phyloP scores from a whole-genome alignment of 1,140 invertebrate species.

The Drosophila repletoides region DNA sequence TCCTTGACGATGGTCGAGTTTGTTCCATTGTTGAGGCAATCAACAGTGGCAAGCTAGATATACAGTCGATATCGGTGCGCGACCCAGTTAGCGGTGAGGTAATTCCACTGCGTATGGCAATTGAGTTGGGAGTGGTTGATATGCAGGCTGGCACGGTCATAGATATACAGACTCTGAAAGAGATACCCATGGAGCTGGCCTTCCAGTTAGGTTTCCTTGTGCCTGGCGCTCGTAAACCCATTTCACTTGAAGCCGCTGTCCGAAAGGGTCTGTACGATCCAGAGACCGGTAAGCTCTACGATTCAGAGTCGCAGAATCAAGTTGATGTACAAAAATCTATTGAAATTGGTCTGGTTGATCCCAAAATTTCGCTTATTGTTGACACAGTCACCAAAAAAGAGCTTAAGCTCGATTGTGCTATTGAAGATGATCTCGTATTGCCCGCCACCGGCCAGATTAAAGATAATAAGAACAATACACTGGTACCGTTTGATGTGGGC shows the following conservation, averaged over 20 bases:
- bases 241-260: conserved; percentile 90
- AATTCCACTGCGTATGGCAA: conserved; percentile 88
- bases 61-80: conserved; percentile 87
- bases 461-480: conserved; percentile 87
- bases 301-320: conserved; percentile 87
- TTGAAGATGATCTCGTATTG: conserved; percentile 87
- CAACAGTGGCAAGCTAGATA: conserved; percentile 88
- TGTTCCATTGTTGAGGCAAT: conserved; percentile 88
- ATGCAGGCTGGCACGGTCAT: conserved; percentile 88
- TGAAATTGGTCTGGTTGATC: conserved; percentile 90
- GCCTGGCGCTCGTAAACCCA: conserved; percentile 86
- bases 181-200: conserved; percentile 88
- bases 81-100: conserved; percentile 88
- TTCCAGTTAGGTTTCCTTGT: conserved; percentile 88
- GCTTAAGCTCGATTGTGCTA: conserved; percentile 87
- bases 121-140: conserved; percentile 90
- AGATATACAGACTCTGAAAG: conserved; percentile 87
- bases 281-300: conserved; percentile 87
- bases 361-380: conserved; percentile 91
- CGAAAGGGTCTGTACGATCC: conserved; percentile 88
- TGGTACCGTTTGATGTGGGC: conserved; percentile 88
- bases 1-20: conserved; percentile 83
- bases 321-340: conserved; percentile 90
- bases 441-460: conserved; percentile 86
- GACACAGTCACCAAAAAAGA: conserved; percentile 88